Evolutionary conservation across 2,888 invertebrate genomes (phyloP).

Genomic region (Blastobasis adustella): DNA sequence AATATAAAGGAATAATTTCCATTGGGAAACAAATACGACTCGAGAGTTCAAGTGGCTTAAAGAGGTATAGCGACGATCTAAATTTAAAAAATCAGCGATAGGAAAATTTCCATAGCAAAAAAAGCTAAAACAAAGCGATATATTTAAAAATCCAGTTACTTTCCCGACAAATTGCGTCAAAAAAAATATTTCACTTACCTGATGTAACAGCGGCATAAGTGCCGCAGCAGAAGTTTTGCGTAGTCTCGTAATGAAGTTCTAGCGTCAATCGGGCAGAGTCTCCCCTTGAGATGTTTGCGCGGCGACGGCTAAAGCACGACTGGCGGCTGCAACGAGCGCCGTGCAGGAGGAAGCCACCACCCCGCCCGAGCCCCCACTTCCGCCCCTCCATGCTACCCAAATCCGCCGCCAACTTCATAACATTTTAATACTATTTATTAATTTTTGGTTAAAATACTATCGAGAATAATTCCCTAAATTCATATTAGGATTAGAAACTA

Average conservation of each 20-base stretch:
- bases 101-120: too few relatives aligned
- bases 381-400: slow-evolving; percentile 10
- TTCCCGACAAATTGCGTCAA: background rate
- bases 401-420: background rate
- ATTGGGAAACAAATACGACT: too few relatives aligned
- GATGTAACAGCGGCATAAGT: slow-evolving; percentile 59
- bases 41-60: too few relatives aligned
- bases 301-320: slow-evolving; percentile 49
- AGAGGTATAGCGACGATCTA: too few relatives aligned
- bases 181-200: slow-evolving; percentile 32
- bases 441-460: background rate
- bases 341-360: slow-evolving; percentile 46
- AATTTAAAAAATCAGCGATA: too few relatives aligned
- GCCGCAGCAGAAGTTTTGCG: slow-evolving; percentile 37
- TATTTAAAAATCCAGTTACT: too few relatives aligned
- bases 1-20: too few relatives aligned
- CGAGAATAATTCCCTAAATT: background rate
- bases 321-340: slow-evolving; percentile 31
- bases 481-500: background rate
- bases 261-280: slow-evolving; percentile 30
- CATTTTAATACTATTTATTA: background rate
- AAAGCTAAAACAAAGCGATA: too few relatives aligned
- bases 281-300: slow-evolving; percentile 29
- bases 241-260: slow-evolving; percentile 31
- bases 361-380: slow-evolving; percentile 25